Evolutionary conservation across 2,113 vertebrate genomes (phyloP).

Genomic region (Mormyrus iriodes): DNA sequence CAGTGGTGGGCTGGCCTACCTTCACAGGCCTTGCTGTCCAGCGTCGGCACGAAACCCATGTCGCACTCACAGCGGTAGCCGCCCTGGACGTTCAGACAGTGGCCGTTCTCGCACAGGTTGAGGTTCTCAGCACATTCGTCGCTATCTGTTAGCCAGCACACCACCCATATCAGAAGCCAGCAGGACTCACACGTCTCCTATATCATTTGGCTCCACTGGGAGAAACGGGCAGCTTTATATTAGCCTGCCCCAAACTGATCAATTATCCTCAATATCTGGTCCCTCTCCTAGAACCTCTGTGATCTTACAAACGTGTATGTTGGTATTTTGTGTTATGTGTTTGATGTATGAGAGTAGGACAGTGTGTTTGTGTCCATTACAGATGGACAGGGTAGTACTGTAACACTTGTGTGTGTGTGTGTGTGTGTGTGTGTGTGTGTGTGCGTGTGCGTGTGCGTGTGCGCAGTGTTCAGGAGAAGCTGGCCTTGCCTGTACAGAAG

Average conservation of each 20-base stretch:
- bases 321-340: background rate
- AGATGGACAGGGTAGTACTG: background rate
- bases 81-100: slow-evolving; percentile 86
- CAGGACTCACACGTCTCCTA: background rate
- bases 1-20: slow-evolving; percentile 58
- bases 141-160: slow-evolving; percentile 61
- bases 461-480: background rate
- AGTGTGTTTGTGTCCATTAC: background rate
- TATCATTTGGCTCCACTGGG: background rate
- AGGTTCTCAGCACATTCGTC: slow-evolving; percentile 92
- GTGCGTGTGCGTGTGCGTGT: background rate
- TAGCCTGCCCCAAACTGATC: background rate
- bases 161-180: too few species aligned
- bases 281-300: background rate
- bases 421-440: background rate
- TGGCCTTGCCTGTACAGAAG: slow-evolving; percentile 76
- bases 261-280: background rate
- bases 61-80: slow-evolving; percentile 95
- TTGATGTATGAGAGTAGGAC: background rate
- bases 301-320: background rate
- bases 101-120: slow-evolving; percentile 89
- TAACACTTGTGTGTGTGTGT: background rate
- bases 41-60: slow-evolving; percentile 88
- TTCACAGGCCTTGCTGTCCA: slow-evolving; percentile 84
- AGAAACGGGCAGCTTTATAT: background rate